Evolutionary conservation across 2,888 invertebrate genomes (phyloP).

Genomic region (Idaea straminata): DNA sequence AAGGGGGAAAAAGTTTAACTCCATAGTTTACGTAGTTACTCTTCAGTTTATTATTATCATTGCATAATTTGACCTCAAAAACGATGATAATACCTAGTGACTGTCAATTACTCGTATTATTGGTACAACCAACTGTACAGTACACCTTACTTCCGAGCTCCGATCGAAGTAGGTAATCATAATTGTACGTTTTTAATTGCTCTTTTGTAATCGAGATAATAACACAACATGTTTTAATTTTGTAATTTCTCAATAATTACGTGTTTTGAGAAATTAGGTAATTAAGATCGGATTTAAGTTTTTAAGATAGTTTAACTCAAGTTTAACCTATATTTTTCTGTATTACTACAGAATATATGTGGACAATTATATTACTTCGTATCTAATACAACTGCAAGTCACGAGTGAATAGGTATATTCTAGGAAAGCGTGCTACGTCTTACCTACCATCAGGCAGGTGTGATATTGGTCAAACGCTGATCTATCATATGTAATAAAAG

Average conservation of each 20-base stretch:
- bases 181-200: not conserved
- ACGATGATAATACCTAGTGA: constrained; percentile 6
- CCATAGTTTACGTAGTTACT: not conserved
- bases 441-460: too few relatives aligned
- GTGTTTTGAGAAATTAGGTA: not conserved
- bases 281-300: too few relatives aligned
- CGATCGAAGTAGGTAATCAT: not conserved
- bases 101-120: not conserved
- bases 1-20: not conserved
- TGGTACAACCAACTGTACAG: not conserved
- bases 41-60: not conserved
- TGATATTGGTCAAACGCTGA: too few relatives aligned
- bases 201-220: not conserved
- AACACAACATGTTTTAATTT: not conserved
- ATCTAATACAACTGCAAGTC: too few relatives aligned
- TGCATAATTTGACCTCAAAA: constrained; percentile 20
- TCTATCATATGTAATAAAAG: too few relatives aligned
- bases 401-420: too few relatives aligned
- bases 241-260: not conserved
- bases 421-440: too few relatives aligned
- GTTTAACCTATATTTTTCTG: too few relatives aligned
- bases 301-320: too few relatives aligned
- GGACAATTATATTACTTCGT: too few relatives aligned
- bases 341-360: too few relatives aligned
- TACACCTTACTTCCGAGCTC: not conserved